Base-by-base conservation (phyloP, 2,113 vertebrate genomes). In the Chrysochloris asiatica region DNA sequence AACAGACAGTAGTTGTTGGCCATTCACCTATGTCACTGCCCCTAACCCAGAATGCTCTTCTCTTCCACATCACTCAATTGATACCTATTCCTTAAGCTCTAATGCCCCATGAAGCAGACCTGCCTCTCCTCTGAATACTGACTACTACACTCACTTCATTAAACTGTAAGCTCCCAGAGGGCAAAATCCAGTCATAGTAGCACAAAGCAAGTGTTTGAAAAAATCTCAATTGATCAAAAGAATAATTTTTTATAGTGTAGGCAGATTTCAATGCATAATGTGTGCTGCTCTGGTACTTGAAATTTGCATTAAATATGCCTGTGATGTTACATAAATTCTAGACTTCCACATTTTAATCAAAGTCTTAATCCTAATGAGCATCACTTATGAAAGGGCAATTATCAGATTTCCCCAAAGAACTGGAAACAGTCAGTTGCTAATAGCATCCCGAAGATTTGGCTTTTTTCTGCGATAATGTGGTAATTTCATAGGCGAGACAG, bases 341-440 rank as follows among this genome's bases (percentile, higher is more conserved):
- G 90, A 89, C 90, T 88, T 85, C 80, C 52, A 38, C 92, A 83
- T 94, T 95, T n/a, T 95, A 96, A 95, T 96, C 93, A 93, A 94
- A 93, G 85, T 92, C 93, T 95, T 94, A 86, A 96, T 94, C 88
- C 69, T 93, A 93, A 95, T 88, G 94, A 95, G 92, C 83, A 90
- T 82, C 88, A n/a, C 88, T 96, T 93, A 96, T 54, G 88, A 91
- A 92, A 96, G 90, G 93, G 93, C 88, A 95, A 94, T 96, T 95
- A 97, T 79, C 79, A 88, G 94, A 95, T 83, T 56, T 95, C 96
- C 96, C 95, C 36, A 41, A 93, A 94, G 95, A 94, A 75, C 93
- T 63, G n/a, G 91, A 93, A 96, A 93, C 75, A 71, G 78, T 89
- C 88, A 79, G 92, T 92, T 85, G 91, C 94, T 95, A 93, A 95